Percentiles rank a stretch among this genome's conserved stretches.
Evolutionary conservation across 1,140 invertebrate genomes (phyloP).

Genomic region (Pogonomyrmex barbatus): DNA sequence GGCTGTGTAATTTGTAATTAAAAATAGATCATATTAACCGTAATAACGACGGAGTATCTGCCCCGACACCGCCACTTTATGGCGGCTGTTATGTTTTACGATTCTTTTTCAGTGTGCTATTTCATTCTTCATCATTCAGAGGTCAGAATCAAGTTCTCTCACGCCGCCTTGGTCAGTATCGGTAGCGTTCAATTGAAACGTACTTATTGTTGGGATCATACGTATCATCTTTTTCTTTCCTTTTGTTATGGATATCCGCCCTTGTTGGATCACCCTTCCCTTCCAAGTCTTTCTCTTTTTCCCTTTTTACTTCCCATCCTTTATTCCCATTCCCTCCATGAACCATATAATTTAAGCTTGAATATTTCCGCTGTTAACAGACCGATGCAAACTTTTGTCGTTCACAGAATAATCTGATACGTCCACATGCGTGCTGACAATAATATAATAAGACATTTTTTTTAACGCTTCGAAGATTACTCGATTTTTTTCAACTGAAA

Average conservation of each 20-base stretch:
- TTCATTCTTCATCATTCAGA: not conserved
- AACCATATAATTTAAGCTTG: slow-evolving; percentile 43
- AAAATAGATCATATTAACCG: slow-evolving; percentile 1
- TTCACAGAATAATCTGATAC: slow-evolving; percentile 5
- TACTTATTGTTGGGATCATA: not conserved
- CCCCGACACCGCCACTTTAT: not conserved
- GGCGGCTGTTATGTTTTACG: not conserved
- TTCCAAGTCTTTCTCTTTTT: slow-evolving; percentile 5
- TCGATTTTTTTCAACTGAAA: not conserved
- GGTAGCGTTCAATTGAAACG: not conserved
- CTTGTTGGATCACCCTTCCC: slow-evolving; percentile 16
- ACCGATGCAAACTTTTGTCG: slow-evolving; percentile 29
- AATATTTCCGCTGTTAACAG: slow-evolving; percentile 23
- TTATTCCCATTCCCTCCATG: slow-evolving; percentile 32
- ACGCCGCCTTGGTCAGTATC: not conserved
- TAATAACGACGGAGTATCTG: not conserved
- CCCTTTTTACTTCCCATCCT: not conserved
- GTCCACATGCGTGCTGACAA: not conserved
- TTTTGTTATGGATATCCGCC: slow-evolving; percentile 33
- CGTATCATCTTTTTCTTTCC: not conserved
- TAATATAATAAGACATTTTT: slow-evolving; percentile 1
- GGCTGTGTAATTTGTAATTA: slow-evolving; percentile 5
- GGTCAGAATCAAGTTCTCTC: not conserved
- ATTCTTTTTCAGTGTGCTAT: not conserved
- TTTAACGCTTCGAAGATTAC: not conserved